Base-by-base conservation (phyloP, 2,888 invertebrate species). In the Habroteleia sp. region DNA sequence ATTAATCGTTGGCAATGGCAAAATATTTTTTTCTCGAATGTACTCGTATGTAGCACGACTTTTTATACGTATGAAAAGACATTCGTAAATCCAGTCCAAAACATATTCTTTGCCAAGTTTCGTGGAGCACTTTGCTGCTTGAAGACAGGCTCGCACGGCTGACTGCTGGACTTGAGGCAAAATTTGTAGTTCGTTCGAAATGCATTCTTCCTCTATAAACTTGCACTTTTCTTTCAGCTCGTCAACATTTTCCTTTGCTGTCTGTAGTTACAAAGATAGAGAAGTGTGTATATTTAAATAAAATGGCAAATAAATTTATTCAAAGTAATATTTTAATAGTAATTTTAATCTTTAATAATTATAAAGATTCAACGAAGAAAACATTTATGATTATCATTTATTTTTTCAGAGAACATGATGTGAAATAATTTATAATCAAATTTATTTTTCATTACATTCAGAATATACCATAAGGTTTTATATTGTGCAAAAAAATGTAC, bases 1-100 rank as follows among this genome's bases (percentile, higher is more conserved):
- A 5, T 11, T 6, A 6, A 37, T n/a, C 2, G 29, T 33, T 2
- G 63, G 63, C 3, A 63, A 14, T 0, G 50, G 50, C 8, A 63
- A 11, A 23, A 63, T 31, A 14, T 41, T 10, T 0, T 25, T 17
- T 8, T 31, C 50, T 0, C 48, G 29, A 0, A 63, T 13, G 8
- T 63, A 41, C 16, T 41, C 41, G 10, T 50, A 63, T 4, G 41
- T 33, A 1, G 8, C 3, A 0, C 50, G 20, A 42, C 41, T 50
- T 11, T 50, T 63, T 10, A 63, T 63, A 0, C 50, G 39, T 3
- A 63, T 50, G 7, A 63, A 25, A 2, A 63, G 13, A 16, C 63
- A 63, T 25, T 42, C 42, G 25, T 42, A 42, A 6, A 42, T 7
- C 42, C 23, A 42, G 6, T 42, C 42, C 6, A 42, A 1, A 10